A percentile compares a stretch with the other conserved stretches of the same genome.
Evolutionary conservation across 2,888 invertebrate species (phyloP).

Genomic region (Rotaria socialis): DNA sequence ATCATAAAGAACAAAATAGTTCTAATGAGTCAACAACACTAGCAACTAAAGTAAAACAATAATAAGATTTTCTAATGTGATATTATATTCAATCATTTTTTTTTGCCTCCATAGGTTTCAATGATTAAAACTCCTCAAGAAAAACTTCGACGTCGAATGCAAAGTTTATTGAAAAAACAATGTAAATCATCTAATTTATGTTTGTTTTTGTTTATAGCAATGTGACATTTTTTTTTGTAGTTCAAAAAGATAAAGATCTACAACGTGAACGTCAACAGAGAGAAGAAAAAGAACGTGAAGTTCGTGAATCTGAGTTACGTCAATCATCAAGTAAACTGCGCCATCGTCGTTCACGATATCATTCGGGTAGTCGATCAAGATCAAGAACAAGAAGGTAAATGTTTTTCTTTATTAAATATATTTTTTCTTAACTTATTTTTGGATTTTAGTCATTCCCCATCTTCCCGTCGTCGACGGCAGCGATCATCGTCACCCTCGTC

Average conservation of each 20-base stretch:
- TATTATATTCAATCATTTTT: neutral
- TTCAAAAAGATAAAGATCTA: constrained; percentile 36
- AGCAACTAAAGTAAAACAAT: neutral
- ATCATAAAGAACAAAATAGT: neutral
- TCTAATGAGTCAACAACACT: neutral
- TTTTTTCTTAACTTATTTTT: neutral
- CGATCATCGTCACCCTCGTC: neutral
- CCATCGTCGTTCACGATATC: neutral
- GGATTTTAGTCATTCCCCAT: neutral
- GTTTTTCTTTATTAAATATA: neutral
- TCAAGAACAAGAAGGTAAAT: constrained; percentile 11
- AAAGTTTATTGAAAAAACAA: constrained; percentile 26
- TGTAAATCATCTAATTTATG: neutral
- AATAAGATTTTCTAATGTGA: too few relatives aligned
- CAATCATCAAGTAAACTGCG: neutral
- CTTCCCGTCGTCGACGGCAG: neutral
- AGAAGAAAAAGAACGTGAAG: constrained; percentile 22
- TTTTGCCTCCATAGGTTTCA: neutral
- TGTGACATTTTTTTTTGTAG: neutral
- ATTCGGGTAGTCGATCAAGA: constrained; percentile 14
- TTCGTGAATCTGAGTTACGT: constrained; percentile 19
- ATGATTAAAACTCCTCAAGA: neutral
- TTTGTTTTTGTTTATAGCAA: neutral
- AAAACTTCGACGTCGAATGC: constrained; percentile 33
- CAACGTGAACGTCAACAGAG: constrained; percentile 10